A percentile compares a stretch with the other conserved stretches of the same genome.
Conservation (phyloP, 2,113 vertebrate species). For the Accipiter cooperii region DNA sequence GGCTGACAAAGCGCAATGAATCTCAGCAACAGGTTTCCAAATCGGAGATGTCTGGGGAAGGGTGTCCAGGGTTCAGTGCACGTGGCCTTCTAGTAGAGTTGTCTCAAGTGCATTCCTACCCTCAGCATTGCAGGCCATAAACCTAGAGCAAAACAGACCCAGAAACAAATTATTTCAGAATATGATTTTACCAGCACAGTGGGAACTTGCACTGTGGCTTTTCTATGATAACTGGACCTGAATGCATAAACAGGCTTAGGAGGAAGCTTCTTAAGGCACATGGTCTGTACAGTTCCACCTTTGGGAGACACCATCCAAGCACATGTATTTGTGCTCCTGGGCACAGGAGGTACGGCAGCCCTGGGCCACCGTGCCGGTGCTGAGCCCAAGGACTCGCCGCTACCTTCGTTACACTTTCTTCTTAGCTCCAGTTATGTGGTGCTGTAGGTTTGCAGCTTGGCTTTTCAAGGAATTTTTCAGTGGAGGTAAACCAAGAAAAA, state of each 20-base stretch:
- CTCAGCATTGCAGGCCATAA: neutral
- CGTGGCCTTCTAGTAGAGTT: neutral
- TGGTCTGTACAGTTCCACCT: neutral
- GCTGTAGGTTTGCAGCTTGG: neutral
- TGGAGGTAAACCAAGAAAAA: neutral
- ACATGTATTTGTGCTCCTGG: neutral
- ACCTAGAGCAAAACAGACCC: neutral
- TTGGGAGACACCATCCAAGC: neutral
- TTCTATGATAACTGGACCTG: neutral
- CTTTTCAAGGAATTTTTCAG: neutral
- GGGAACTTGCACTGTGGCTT: neutral
- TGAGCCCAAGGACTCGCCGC: accelerated
- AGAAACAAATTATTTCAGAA: neutral
- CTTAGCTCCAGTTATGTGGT: neutral
- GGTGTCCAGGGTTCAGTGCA: neutral
- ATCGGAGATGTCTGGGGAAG: neutral
- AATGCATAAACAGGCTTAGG: neutral
- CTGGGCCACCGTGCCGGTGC: accelerated
- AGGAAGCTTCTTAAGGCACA: neutral
- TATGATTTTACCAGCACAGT: neutral
- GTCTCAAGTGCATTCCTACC: neutral
- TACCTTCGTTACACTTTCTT: neutral
- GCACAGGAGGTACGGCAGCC: neutral
- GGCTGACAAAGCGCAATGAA: neutral
- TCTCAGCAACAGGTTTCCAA: neutral